Conservation (phyloP, 2,797 vertebrate genomes). For the Melopsittacus undulatus region DNA sequence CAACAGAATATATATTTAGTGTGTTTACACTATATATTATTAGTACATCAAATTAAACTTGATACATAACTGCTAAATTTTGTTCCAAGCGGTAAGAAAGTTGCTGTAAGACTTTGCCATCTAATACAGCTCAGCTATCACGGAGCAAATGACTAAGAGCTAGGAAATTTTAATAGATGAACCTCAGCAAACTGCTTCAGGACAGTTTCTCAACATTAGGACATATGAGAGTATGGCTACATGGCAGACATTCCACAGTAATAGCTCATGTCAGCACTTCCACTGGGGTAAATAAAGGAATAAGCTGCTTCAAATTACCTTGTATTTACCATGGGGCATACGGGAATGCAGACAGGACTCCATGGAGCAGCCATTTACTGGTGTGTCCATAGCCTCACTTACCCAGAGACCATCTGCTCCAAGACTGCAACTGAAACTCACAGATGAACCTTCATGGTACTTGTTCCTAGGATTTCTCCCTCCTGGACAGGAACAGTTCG, state of each 20-base stretch:
- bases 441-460: background rate
- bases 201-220: background rate
- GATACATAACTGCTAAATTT: background rate
- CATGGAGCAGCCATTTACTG: background rate
- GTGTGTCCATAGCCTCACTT: background rate
- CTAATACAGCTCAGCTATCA: background rate
- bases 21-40: background rate
- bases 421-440: background rate
- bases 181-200: background rate
- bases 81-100: background rate
- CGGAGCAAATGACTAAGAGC: background rate
- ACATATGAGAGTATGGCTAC: background rate
- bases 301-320: background rate
- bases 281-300: conserved; percentile 21
- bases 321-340: background rate
- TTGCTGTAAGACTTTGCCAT: background rate
- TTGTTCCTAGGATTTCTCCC: background rate
- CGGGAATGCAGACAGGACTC: background rate
- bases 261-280: background rate
- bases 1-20: background rate
- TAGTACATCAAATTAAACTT: background rate
- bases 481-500: background rate
- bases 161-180: background rate
- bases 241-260: background rate
- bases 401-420: background rate